phyloP scores from a whole-genome alignment of 1,140 invertebrate species.

The Harpegnathos saltator region DNA sequence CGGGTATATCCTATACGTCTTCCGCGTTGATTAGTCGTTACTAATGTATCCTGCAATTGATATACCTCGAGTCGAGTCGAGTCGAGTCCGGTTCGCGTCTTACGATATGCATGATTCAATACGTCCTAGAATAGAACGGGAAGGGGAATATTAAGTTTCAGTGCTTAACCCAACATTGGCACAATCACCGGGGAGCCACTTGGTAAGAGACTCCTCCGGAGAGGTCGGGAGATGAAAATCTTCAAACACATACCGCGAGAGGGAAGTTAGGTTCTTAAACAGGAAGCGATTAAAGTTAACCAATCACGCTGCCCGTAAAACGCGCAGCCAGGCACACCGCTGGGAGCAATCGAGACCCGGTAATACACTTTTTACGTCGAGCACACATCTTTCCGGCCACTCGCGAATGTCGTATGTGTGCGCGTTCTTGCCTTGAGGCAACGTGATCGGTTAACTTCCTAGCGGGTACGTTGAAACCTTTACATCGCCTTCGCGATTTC shows the following conservation, averaged over 20 bases:
- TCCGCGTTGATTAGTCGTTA: neutral
- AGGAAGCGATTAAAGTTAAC: slow-evolving; percentile 60
- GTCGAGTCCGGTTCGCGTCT: neutral
- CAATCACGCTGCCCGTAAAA: slow-evolving; percentile 46
- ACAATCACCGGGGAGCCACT: slow-evolving; percentile 34
- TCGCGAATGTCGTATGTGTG: slow-evolving; percentile 8
- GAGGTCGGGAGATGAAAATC: slow-evolving; percentile 33
- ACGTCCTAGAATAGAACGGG: neutral
- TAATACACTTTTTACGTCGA: slow-evolving; percentile 53
- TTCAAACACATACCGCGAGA: slow-evolving; percentile 21
- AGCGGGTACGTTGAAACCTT: slow-evolving; percentile 42
- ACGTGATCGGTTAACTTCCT: slow-evolving; percentile 41
- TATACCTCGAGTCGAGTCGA: neutral
- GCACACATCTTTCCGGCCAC: slow-evolving; percentile 34
- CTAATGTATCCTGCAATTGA: neutral
- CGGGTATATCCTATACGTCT: too few relatives aligned
- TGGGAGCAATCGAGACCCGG: slow-evolving; percentile 50
- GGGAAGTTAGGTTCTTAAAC: slow-evolving; percentile 44
- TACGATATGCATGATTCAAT: slow-evolving; percentile 15
- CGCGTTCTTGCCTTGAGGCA: slow-evolving; percentile 8
- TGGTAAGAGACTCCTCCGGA: slow-evolving; percentile 10
- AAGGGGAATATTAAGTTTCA: slow-evolving; percentile 28
- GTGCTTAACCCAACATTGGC: slow-evolving; percentile 1
- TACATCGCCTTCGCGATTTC: slow-evolving; percentile 19
- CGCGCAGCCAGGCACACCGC: slow-evolving; percentile 33